Evolutionary conservation across 2,797 vertebrate genomes (phyloP), one percentile per base, ranked within the genome.

Genomic region (Diceros bicornis): DNA sequence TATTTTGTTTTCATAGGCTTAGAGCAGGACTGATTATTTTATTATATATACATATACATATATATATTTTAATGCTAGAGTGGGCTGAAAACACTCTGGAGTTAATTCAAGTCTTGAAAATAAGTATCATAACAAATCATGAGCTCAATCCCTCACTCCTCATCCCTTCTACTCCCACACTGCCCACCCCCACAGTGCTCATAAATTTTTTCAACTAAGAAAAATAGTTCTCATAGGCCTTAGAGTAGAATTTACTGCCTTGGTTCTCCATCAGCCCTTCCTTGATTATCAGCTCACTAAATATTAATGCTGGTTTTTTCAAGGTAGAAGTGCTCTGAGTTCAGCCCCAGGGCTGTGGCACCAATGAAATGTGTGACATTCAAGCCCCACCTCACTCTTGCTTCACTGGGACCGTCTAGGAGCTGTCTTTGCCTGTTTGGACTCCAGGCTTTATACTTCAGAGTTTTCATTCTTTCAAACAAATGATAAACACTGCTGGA

Each of bases 301-400:
- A 98, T 98, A 98, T 97, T 98, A 98, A 97, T 87, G 85, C 69
- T 96, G 90, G 81, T 81, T 98, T 98, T 87, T 95, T 97, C 89
- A 97, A 95, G 94, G 86, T 66, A 96, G 57, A 84, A 88, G 89
- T 47, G 9, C 96, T 97, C 97, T 72, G 50, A 97, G 95, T 97
- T 97, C 92, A 95, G 91, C 91, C 95, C 91, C 41, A 85, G 96
- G 74, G 90, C 27, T 72, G 57, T 0, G 17, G 62, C 18, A 27
- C 52, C 50, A 52, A 87, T 57, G 85, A 96, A 61, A 87, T 52
- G 71, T 84, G 82, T 92, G 72, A 13, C 41, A 77, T 75, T 82
- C 50, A 79, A 77, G 27, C 11, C 50, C 50, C 50, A 52, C 50
- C 50, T 90, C 68, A 32, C 34, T 37, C 50, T 20, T 50, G 34